A percentile compares a stretch with the other conserved stretches of the same genome.
phyloP scores from a whole-genome alignment of 2,888 invertebrate genomes.

The Sarcophaga caerulescens region DNA sequence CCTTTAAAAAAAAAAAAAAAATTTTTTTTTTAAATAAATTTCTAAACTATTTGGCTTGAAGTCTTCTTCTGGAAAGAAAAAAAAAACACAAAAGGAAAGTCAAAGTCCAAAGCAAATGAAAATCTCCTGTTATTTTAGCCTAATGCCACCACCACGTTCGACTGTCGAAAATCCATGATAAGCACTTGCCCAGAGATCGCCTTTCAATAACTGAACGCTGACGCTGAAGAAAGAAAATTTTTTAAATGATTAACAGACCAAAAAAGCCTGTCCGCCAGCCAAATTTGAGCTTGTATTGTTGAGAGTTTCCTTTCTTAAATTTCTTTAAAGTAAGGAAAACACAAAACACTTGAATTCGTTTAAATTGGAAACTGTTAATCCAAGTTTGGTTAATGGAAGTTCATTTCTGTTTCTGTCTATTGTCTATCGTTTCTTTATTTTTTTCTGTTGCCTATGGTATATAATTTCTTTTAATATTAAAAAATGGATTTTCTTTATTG shows the following conservation, averaged over 20 bases:
- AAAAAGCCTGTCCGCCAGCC: no score
- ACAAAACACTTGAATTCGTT: background rate
- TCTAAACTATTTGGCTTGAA: background rate
- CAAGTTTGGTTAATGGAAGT: background rate
- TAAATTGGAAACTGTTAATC: background rate
- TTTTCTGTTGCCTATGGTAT: background rate
- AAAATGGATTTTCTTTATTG: no score
- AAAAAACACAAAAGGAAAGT: background rate
- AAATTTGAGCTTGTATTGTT: no score
- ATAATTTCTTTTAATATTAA: background rate
- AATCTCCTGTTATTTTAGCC: conserved; percentile 38
- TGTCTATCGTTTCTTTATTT: background rate
- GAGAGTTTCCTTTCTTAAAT: background rate
- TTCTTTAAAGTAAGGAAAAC: background rate
- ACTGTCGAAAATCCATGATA: conserved; percentile 39
- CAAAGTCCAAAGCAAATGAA: background rate
- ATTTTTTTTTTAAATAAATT: background rate
- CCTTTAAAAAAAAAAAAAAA: conserved; percentile 37
- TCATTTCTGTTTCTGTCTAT: no score
- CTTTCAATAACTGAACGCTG: conserved; percentile 16
- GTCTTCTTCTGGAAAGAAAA: background rate
- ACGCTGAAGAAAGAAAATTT: background rate
- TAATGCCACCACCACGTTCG: conserved; percentile 6
- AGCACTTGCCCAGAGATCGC: conserved; percentile 44
- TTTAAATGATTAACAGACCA: background rate